These are phyloP conservation scores for Notothenia rossii DNA, from an alignment of 2,113 vertebrate species.

Conservation along the genomic window DNA sequence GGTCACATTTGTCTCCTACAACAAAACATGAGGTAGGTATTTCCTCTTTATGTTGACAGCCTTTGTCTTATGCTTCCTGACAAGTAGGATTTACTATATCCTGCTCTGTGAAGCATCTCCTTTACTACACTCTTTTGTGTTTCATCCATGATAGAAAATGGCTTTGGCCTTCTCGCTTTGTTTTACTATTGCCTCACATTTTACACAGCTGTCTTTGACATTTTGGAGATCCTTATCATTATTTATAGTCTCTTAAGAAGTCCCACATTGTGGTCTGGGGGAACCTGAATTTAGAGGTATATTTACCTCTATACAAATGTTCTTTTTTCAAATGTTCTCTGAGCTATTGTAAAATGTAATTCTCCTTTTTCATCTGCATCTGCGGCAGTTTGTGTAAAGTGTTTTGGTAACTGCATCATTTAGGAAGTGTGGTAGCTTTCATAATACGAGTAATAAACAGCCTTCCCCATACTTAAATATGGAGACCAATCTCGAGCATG, in stretches of 20 bases:
- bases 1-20: conserved; percentile 50
- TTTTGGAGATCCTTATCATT: conserved; percentile 56
- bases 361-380: conserved; percentile 20
- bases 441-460: background rate
- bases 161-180: conserved; percentile 47
- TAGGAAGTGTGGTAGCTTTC: conserved; percentile 37
- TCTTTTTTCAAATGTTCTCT: background rate
- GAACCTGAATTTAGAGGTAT: background rate
- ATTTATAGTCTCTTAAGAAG: conserved; percentile 61
- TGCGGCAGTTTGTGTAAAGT: background rate
- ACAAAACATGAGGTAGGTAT: conserved; percentile 47
- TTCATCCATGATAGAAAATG: conserved; percentile 53
- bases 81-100: conserved; percentile 56
- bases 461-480: background rate
- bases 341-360: conserved; percentile 5
- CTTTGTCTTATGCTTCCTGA: conserved; percentile 41
- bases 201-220: conserved; percentile 62
- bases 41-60: conserved; percentile 50
- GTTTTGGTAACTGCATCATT: conserved; percentile 7
- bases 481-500: background rate
- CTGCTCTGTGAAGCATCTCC: conserved; percentile 28
- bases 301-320: background rate
- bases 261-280: conserved; percentile 44
- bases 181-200: conserved; percentile 59
- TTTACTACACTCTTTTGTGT: conserved; percentile 15